Conservation (phyloP, 1,140 invertebrate genomes). For the Arctopsyche grandis region DNA sequence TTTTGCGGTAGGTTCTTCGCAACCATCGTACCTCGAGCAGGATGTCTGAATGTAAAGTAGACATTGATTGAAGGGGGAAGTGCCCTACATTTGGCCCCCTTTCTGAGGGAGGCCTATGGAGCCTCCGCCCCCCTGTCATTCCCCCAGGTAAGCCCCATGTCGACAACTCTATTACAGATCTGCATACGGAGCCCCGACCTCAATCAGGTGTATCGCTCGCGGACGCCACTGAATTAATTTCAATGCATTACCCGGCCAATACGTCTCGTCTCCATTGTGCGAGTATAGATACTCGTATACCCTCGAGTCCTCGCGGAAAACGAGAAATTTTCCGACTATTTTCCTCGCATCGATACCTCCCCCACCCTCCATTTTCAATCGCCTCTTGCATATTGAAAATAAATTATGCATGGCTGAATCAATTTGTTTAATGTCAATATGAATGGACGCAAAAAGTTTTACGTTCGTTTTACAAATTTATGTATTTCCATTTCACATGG, state of each 20-base stretch:
- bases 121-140: not conserved
- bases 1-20: not conserved
- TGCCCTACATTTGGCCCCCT: not conserved
- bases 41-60: constrained; percentile 54
- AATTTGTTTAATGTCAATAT: too few species aligned
- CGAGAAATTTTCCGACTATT: too few species aligned
- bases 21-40: constrained; percentile 1
- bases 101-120: not conserved
- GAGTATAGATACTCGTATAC: too few species aligned
- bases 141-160: not conserved
- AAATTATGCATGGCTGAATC: too few species aligned
- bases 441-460: too few species aligned
- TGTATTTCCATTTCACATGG: too few species aligned
- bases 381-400: too few species aligned
- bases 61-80: constrained; percentile 53
- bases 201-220: constrained; percentile 3
- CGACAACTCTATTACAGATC: constrained; percentile 38
- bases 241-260: not conserved
- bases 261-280: not conserved
- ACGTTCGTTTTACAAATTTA: too few species aligned
- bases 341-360: too few species aligned
- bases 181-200: not conserved
- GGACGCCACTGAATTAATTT: constrained; percentile 32
- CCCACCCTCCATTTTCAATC: too few species aligned
- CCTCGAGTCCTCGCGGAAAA: too few species aligned